phyloP scores from a whole-genome alignment of 2,888 invertebrate genomes.

The Phortica okadai region DNA sequence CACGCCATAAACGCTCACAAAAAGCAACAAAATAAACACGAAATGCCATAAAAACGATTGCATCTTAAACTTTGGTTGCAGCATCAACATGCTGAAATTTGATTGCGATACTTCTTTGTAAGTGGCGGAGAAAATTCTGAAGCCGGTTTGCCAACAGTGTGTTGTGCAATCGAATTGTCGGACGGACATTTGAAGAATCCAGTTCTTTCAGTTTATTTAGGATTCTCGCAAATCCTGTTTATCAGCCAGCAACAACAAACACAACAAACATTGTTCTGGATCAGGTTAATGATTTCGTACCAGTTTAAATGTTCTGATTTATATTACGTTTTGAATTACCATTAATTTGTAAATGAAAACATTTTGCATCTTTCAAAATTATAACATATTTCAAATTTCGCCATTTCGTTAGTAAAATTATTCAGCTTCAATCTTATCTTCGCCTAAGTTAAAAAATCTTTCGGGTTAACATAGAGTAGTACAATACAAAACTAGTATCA shows the following conservation, averaged over 20 bases:
- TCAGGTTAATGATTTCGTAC: neutral
- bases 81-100: slow-evolving; percentile 8
- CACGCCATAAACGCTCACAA: slow-evolving; percentile 19
- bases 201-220: slow-evolving; percentile 23
- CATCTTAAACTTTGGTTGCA: slow-evolving; percentile 18
- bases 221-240: slow-evolving; percentile 24
- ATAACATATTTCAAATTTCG: no score
- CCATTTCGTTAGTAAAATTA: no score
- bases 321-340: no score
- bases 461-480: no score
- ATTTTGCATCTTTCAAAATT: no score
- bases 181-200: slow-evolving; percentile 26
- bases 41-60: slow-evolving; percentile 16
- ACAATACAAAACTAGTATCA: no score
- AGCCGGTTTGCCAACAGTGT: slow-evolving; percentile 21
- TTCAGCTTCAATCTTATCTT: no score
- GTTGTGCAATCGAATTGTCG: slow-evolving; percentile 29
- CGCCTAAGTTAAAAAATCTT: no score
- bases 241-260: neutral
- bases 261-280: neutral
- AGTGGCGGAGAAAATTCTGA: slow-evolving; percentile 7
- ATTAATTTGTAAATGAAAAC: no score
- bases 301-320: no score
- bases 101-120: slow-evolving; percentile 12
- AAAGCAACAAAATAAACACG: neutral